These are phyloP conservation scores for Elephas maximus DNA, from an alignment of 2,113 vertebrate genomes.

Conservation along the genomic window DNA sequence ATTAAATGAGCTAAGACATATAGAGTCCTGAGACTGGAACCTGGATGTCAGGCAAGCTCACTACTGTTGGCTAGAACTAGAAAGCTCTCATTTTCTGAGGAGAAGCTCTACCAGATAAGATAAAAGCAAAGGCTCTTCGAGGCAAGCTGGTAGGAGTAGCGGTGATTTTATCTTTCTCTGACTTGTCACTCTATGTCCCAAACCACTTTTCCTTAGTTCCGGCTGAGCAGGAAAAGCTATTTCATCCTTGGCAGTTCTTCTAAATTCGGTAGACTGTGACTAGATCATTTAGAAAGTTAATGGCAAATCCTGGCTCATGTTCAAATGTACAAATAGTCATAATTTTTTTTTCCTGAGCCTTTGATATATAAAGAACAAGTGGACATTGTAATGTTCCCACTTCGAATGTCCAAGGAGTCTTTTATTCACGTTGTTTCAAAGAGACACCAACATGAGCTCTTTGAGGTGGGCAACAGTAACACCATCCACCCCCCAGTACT, in stretches of 20 bases:
- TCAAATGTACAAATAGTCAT: constrained; percentile 62
- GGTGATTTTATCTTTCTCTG: constrained; percentile 45
- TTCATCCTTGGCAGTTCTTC: constrained; percentile 69
- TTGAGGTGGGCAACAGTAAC: constrained; percentile 9
- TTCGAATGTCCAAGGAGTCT: constrained; percentile 56
- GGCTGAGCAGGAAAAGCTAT: constrained; percentile 68
- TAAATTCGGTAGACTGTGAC: constrained; percentile 76
- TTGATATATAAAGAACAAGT: constrained; percentile 67
- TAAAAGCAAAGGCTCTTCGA: constrained; percentile 42
- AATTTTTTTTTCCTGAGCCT: constrained; percentile 45
- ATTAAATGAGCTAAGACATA: not conserved
- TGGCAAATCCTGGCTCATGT: constrained; percentile 68
- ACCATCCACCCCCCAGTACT: not conserved
- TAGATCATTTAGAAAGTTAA: constrained; percentile 77
- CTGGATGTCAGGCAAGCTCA: not conserved
- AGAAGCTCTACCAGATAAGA: constrained; percentile 48
- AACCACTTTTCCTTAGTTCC: constrained; percentile 66
- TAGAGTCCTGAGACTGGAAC: not conserved
- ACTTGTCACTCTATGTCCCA: constrained; percentile 68
- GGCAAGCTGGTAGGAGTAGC: constrained; percentile 48
- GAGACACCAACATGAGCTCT: constrained; percentile 11
- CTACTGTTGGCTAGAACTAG: not conserved
- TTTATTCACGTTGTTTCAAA: constrained; percentile 53
- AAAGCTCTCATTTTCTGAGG: constrained; percentile 40
- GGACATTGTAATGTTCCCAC: constrained; percentile 27